Evolutionary conservation across 30 jellyfish, hydroid and myxozoan genomes (phyloP).

Genomic region (Catostylus mosaicus): DNA sequence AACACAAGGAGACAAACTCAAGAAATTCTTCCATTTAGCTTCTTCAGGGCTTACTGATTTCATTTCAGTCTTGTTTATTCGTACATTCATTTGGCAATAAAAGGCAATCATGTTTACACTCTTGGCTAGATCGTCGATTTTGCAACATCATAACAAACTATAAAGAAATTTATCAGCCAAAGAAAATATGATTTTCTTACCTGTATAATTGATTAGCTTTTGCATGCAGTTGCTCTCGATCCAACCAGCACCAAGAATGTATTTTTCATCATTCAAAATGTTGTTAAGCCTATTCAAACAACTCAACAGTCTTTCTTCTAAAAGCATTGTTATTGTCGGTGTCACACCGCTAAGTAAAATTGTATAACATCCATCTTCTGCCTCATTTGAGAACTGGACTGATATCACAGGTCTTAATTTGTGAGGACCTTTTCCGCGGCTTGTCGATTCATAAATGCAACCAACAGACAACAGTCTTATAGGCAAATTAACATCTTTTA

Average conservation of each 20-base stretch:
- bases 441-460: neutral
- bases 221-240: conserved; percentile 31
- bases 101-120: no score
- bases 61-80: no score
- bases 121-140: no score
- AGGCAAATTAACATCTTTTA: conserved; percentile 22
- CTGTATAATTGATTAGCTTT: conserved; percentile 9
- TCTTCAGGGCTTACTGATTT: no score
- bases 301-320: conserved; percentile 43
- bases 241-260: conserved; percentile 30
- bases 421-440: neutral
- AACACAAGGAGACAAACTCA: no score
- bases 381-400: neutral
- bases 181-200: conserved; percentile 2
- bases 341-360: conserved; percentile 41
- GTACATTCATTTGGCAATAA: no score
- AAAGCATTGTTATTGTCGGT: neutral
- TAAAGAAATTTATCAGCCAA: neutral
- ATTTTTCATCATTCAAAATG: conserved; percentile 11
- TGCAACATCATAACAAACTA: no score
- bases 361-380: conserved; percentile 3
- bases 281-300: conserved; percentile 29
- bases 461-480: conserved; percentile 11
- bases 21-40: no score
- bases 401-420: conserved; percentile 11